Conservation (phyloP, 2,888 invertebrate genomes). For the Silvanus unidentatus region DNA sequence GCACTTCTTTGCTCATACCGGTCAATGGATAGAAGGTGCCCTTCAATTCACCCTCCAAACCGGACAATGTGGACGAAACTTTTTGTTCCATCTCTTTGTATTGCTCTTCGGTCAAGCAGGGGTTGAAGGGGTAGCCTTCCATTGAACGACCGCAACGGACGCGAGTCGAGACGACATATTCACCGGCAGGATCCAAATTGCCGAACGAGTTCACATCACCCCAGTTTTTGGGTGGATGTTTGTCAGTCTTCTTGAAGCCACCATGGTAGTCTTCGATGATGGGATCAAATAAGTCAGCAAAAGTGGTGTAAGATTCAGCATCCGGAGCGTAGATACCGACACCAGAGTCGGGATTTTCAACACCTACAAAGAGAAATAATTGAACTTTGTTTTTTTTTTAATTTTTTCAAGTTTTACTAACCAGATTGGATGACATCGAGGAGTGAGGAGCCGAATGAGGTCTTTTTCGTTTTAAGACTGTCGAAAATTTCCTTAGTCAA, state of each 20-base stretch:
- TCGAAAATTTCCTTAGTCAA: conserved; percentile 88
- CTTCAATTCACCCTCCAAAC: conserved; percentile 80
- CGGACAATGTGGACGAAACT: conserved; percentile 74
- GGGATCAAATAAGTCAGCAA: conserved; percentile 91
- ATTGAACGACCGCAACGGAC: conserved; percentile 93
- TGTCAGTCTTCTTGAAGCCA: conserved; percentile 91
- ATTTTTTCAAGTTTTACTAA: conserved; percentile 37
- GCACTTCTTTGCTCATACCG: conserved; percentile 93
- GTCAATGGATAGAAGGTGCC: conserved; percentile 93
- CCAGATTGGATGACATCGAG: conserved; percentile 95
- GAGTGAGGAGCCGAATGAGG: conserved; percentile 86
- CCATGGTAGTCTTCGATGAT: conserved; percentile 97
- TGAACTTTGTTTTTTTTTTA: conserved; percentile 9
- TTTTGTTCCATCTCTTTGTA: conserved; percentile 97
- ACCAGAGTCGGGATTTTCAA: conserved; percentile 94
- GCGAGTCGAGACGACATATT: conserved; percentile 91
- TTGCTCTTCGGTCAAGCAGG: conserved; percentile 91
- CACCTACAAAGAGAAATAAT: no score
- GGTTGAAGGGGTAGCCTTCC: conserved; percentile 96
- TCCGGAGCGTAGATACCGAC: conserved; percentile 97
- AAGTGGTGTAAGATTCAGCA: conserved; percentile 89
- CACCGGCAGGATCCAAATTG: conserved; percentile 86
- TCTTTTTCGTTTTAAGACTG: conserved; percentile 86
- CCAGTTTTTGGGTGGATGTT: conserved; percentile 91
- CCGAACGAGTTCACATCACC: conserved; percentile 86